These are phyloP conservation scores for Microcebus lehilahytsara DNA, from an alignment of 2,113 vertebrate genomes.

Conservation along the genomic window DNA sequence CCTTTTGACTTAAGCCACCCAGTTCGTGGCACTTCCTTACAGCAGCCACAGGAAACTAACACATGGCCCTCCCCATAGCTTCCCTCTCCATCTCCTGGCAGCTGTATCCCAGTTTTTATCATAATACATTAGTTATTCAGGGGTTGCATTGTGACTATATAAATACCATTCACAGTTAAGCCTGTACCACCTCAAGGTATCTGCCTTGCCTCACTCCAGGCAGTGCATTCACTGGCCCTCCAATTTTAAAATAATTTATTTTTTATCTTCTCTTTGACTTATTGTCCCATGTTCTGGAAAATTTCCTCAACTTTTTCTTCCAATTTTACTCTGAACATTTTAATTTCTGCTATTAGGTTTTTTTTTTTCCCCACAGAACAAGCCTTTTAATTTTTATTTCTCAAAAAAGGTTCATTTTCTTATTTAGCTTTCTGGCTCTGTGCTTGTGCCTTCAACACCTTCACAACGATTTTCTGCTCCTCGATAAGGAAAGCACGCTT, in stretches of 20 bases:
- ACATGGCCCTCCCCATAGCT: fast-evolving
- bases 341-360: neutral
- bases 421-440: too few species aligned
- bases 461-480: too few species aligned
- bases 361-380: too few species aligned
- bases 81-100: neutral
- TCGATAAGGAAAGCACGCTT: too few species aligned
- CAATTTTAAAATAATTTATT: neutral
- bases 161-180: fast-evolving
- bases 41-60: neutral
- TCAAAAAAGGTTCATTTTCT: too few species aligned
- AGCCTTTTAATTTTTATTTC: too few species aligned
- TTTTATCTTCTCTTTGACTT: too few species aligned
- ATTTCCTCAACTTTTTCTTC: neutral
- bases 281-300: neutral
- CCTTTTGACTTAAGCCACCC: neutral
- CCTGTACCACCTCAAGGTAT: neutral
- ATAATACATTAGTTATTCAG: neutral
- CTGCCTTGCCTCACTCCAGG: too few species aligned
- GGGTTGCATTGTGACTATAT: neutral
- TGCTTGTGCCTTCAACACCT: too few species aligned
- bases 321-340: neutral
- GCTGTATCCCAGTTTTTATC: neutral
- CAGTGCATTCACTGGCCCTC: neutral
- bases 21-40: fast-evolving